Evolutionary conservation across 2,113 vertebrate genomes (phyloP).

Genomic region (Fulica atra): DNA sequence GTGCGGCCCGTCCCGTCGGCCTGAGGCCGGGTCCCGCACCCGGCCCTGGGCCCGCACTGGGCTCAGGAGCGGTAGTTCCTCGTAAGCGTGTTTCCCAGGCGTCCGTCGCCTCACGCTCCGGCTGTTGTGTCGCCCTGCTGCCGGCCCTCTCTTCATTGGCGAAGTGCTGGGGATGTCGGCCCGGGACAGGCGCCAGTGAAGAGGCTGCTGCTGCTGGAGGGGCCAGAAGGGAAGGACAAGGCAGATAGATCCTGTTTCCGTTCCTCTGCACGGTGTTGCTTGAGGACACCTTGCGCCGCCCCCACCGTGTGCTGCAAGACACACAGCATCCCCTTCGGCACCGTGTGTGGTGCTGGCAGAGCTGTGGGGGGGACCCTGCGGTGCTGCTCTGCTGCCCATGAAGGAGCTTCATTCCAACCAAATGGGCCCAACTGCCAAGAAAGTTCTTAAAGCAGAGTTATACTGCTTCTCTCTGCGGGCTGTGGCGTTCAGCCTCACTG

Average conservation of each 20-base stretch:
- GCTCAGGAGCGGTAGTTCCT: fast-evolving
- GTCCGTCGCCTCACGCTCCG: not conserved
- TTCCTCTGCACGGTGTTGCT: fast-evolving
- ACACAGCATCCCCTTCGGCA: fast-evolving
- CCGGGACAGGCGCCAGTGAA: fast-evolving
- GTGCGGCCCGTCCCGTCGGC: not conserved
- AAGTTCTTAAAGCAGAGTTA: fast-evolving
- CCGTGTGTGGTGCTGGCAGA: fast-evolving
- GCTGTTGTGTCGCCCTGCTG: not conserved
- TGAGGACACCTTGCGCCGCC: fast-evolving
- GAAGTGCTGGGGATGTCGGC: too few species aligned
- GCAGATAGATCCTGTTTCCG: fast-evolving
- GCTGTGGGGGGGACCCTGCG: fast-evolving
- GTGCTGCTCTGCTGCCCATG: fast-evolving
- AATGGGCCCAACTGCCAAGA: not conserved
- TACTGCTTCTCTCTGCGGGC: fast-evolving
- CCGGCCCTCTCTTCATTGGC: too few species aligned
- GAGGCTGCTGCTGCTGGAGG: fast-evolving
- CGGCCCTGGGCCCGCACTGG: too few species aligned
- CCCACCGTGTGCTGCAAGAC: fast-evolving
- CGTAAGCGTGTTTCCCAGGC: fast-evolving
- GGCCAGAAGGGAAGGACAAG: not conserved
- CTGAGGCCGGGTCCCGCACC: too few species aligned
- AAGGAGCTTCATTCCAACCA: not conserved
- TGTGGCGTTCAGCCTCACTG: fast-evolving